Conservation (phyloP, 2,113 vertebrate species). For the Phylloscopus trochilus region DNA sequence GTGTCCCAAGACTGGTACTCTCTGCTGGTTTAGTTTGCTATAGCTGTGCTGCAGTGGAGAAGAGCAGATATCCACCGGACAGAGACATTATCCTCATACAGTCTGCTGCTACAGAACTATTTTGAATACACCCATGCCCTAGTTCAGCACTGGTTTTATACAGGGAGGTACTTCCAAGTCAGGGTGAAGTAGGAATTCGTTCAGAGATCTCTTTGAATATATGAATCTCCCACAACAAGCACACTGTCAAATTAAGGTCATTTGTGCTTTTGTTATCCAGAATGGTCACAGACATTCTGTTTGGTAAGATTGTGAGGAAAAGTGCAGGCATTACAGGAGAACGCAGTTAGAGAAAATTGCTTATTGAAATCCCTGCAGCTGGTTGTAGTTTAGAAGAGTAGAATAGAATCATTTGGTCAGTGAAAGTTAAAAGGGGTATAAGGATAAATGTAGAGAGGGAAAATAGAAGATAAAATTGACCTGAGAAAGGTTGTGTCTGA, state of each 20-base stretch:
- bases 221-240: neutral
- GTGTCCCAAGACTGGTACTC: neutral
- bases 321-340: neutral
- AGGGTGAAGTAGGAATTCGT: neutral
- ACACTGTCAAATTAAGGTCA: neutral
- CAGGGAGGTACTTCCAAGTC: neutral
- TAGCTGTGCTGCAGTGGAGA: neutral
- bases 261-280: constrained; percentile 20
- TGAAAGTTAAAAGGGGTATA: neutral
- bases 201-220: neutral
- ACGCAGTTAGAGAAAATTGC: constrained; percentile 8
- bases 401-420: neutral
- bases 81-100: neutral
- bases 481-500: neutral
- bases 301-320: neutral
- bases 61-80: neutral
- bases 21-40: neutral
- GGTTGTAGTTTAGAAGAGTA: neutral
- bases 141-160: neutral
- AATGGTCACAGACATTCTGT: neutral
- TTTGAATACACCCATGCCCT: neutral
- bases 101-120: neutral
- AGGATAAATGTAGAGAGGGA: neutral
- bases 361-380: neutral
- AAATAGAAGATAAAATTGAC: neutral